A percentile compares a stretch with the other conserved stretches of the same genome.
These are phyloP conservation scores for Cerceris rybyensis DNA, from an alignment of 2,888 invertebrate species.

Conservation along the genomic window DNA sequence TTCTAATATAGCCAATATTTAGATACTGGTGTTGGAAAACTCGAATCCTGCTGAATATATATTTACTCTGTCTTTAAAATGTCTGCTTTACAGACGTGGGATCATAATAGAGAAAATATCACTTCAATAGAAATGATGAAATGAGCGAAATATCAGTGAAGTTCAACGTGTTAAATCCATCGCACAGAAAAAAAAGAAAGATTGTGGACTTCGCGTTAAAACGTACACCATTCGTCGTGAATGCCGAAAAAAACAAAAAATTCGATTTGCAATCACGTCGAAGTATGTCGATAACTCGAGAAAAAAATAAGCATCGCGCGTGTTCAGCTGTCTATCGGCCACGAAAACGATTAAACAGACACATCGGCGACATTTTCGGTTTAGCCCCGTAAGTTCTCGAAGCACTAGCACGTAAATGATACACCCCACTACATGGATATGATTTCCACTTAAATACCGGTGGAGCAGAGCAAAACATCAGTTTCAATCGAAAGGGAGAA, in stretches of 20 bases:
- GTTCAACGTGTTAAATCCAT: too few species aligned
- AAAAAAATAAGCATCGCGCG: neutral
- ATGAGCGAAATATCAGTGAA: too few species aligned
- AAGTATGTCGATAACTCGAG: neutral
- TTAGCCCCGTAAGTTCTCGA: conserved; percentile 16
- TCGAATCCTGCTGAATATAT: too few species aligned
- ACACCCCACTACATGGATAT: conserved; percentile 2
- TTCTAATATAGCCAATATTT: too few species aligned
- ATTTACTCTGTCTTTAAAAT: too few species aligned
- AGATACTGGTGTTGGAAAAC: too few species aligned
- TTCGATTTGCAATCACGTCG: neutral
- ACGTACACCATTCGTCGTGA: too few species aligned
- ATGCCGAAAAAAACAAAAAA: neutral
- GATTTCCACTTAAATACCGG: conserved; percentile 31
- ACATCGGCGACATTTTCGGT: conserved; percentile 3
- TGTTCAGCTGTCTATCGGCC: neutral
- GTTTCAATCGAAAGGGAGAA: conserved; percentile 5
- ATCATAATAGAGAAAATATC: too few species aligned
- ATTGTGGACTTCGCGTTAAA: too few species aligned
- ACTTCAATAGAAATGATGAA: too few species aligned
- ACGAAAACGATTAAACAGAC: conserved; percentile 3
- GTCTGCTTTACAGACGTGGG: too few species aligned
- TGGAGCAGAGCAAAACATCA: conserved; percentile 7
- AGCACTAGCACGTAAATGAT: neutral
- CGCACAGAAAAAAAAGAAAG: too few species aligned